Evolutionary conservation across 2,113 vertebrate species (phyloP).

Genomic region (Gnathonemus longibarbis): DNA sequence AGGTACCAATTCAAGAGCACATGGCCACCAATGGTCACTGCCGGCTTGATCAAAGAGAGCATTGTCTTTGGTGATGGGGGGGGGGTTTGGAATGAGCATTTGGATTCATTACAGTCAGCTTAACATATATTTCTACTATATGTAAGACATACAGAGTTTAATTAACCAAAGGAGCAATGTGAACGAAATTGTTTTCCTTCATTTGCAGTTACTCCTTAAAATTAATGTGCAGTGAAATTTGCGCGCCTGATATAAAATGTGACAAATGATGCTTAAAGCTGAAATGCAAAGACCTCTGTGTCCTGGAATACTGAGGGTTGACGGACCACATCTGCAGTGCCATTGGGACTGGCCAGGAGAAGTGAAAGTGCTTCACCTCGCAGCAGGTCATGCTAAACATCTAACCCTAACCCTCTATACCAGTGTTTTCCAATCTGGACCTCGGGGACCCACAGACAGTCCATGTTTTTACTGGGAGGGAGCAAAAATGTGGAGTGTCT

Average conservation of each 20-base stretch:
- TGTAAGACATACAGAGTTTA: background rate
- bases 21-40: background rate
- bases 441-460: background rate
- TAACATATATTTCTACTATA: background rate
- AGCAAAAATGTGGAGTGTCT: background rate
- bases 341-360: background rate
- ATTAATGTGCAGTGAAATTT: background rate
- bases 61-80: background rate
- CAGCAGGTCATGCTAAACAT: background rate
- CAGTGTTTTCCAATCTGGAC: background rate
- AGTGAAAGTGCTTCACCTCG: background rate
- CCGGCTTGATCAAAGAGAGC: background rate
- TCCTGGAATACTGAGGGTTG: background rate
- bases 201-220: background rate
- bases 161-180: background rate
- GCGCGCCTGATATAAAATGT: background rate
- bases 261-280: background rate
- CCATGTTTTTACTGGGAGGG: background rate
- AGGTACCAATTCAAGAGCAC: background rate
- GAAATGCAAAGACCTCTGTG: background rate
- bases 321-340: background rate
- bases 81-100: background rate
- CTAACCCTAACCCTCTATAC: background rate
- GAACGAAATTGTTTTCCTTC: background rate
- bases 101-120: background rate